Evolutionary conservation across 1,140 invertebrate species (phyloP), one percentile per base, ranked within the genome.

Genomic region (Reticulitermes speratus): DNA sequence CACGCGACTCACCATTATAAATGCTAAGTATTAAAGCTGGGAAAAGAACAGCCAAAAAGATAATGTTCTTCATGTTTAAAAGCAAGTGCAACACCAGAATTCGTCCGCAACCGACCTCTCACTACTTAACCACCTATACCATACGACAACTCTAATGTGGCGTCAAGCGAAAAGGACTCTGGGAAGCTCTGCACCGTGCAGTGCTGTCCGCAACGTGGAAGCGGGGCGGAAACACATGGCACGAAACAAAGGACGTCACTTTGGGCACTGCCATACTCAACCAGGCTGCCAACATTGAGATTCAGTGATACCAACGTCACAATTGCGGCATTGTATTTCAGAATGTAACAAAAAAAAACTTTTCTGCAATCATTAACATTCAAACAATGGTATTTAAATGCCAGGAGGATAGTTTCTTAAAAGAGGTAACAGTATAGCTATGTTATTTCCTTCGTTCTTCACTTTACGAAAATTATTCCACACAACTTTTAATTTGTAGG

Each of bases 331-430:
- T 2, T 21, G 19, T 21, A 55, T 5, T 5, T 21, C 3, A 0
- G 11, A 55, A 5, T 55, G 0, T n/a, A n/a, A n/a, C n/a, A n/a
- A n/a, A 55, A 5, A 2, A 55, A 16, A 1, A 48, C 45, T 12
- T 55, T 55, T 1, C 30, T 75, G n/a, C 65, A 45, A 44, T 11
- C 7, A 83, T 14, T 32, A 55, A 84, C 8, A 84, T 30, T 44
- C 45, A 48, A 86, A 75, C 25, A 75, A 86, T 87, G 84, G 86
- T 87, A 8, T 87, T 85, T 81, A 45, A 38, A 32, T 96, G 95
- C 89, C 96, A 96, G 90, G 93, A 93, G 88, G 93, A 96, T 90
- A 95, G 95, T 88, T 96, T 95, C 91, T 89, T 96, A 44, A 94
- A 92, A 90, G 92, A 96, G 92, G 95, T 95, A 90, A 89, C 16